Evolutionary conservation across 2,113 vertebrate species (phyloP).

Genomic region (Tupaia chinensis): DNA sequence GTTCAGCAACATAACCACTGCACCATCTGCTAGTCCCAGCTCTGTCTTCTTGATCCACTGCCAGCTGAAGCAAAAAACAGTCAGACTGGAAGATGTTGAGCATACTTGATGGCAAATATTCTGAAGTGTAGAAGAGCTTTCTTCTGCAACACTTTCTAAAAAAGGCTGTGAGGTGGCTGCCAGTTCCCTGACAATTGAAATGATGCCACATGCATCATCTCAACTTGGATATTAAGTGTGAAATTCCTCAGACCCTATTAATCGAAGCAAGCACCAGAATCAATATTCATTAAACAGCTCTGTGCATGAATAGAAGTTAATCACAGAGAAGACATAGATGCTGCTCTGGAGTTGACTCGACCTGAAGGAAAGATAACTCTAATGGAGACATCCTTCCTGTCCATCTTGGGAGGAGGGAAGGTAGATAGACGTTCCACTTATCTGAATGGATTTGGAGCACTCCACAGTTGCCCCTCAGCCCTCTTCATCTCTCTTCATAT

Average conservation of each 20-base stretch:
- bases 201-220: slow-evolving; percentile 51
- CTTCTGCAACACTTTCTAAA: slow-evolving; percentile 20
- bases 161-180: not conserved
- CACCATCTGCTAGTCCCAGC: not conserved
- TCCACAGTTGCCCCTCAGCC: not conserved
- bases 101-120: not conserved
- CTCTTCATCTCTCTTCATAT: slow-evolving; percentile 59
- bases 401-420: not conserved
- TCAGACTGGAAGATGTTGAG: not conserved
- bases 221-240: slow-evolving; percentile 61
- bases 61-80: not conserved
- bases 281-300: slow-evolving; percentile 70
- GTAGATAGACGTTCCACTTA: not conserved
- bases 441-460: not conserved
- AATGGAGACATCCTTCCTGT: not conserved
- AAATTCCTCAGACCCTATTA: slow-evolving; percentile 70
- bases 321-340: slow-evolving; percentile 75
- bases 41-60: not conserved
- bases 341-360: slow-evolving; percentile 71
- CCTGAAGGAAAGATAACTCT: not conserved
- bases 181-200: slow-evolving; percentile 1
- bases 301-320: slow-evolving; percentile 78
- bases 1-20: no score
- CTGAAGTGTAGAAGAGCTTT: not conserved
- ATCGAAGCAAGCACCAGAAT: slow-evolving; percentile 70